A percentile compares a stretch with the other conserved stretches of the same genome.
Evolutionary conservation across 1,140 invertebrate genomes (phyloP).

Genomic region (Colletes latitarsis): DNA sequence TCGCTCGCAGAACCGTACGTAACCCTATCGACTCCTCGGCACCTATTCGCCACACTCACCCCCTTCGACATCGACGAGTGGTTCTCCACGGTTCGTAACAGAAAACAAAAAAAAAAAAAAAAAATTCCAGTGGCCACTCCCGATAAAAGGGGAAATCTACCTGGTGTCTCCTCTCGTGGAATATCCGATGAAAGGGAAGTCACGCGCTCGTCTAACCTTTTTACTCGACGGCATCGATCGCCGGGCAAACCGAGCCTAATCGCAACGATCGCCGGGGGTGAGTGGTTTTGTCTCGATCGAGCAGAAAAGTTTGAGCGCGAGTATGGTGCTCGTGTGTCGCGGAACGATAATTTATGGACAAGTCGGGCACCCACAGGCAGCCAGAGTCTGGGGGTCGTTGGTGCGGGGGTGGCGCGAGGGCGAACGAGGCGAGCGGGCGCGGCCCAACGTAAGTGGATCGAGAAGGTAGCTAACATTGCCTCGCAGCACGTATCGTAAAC

Average conservation of each 20-base stretch:
- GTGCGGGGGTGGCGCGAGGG: slow-evolving; percentile 18
- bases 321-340: slow-evolving; percentile 12
- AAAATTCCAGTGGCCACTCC: not conserved
- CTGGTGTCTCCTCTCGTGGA: not conserved
- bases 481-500: slow-evolving; percentile 67
- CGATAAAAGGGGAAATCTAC: not conserved
- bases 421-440: not conserved
- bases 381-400: not conserved
- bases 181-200: not conserved
- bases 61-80: not conserved
- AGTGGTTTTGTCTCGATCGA: slow-evolving; percentile 40
- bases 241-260: slow-evolving; percentile 49
- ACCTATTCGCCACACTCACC: not conserved
- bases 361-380: not conserved
- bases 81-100: not conserved
- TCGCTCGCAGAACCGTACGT: not conserved
- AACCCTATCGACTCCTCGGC: slow-evolving; percentile 11
- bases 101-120: not conserved
- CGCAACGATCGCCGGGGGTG: slow-evolving; percentile 45
- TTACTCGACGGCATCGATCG: slow-evolving; percentile 14
- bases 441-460: slow-evolving; percentile 59
- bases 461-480: slow-evolving; percentile 60
- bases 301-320: slow-evolving; percentile 43
- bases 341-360: slow-evolving; percentile 61
- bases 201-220: not conserved